Evolutionary conservation across 23 tunicate species (phyloP), one percentile per base, ranked within the genome.

Genomic region (Styela clava): DNA sequence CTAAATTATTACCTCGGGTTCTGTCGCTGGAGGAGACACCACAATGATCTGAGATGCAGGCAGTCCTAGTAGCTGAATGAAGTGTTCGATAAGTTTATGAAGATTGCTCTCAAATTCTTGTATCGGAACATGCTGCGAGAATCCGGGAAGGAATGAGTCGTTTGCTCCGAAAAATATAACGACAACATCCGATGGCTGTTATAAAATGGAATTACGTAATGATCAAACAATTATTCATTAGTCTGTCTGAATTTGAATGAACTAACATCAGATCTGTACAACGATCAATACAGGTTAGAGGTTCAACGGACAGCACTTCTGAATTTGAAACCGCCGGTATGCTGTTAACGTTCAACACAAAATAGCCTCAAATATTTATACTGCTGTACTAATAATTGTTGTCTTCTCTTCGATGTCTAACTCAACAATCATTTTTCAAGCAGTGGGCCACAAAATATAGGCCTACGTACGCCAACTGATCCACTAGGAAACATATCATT

Each of bases 101-200:
- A 89, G 72, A 73, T 89, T 89, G 19, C 1, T 37, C 64, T 79
- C 73, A 84, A 71, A 89, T 24, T 65, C 34, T 19, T 79, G 82
- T 22, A 89, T 5, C 16, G 88, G 85, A 71, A 89, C 88, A 65
- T 79, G 85, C 73, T 89, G 94, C 24, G 79, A 61, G 23, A 21
- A 73, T 51, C 35, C 78, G 12, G 71, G 3, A 1, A 89, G 72
- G 28, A 31, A 52, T 2, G 88, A 35, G 62, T 89, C 94, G 84
- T 89, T 89, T 29, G 94, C 94, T 22, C 94, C 94, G 52, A 84
- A 84, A 64, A 79, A 89, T 19, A 89, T 35, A 2, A 86, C 83
- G 1, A 84, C 85, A 73, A 71, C 68, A n/a, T 68, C 88, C 29
- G 74, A 69, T 74, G 82, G 31, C 91, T 87, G 74, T 31, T 81